Evolutionary conservation across 2,113 vertebrate genomes (phyloP), one percentile per base, ranked within the genome.

Genomic region (Channa maculata): DNA sequence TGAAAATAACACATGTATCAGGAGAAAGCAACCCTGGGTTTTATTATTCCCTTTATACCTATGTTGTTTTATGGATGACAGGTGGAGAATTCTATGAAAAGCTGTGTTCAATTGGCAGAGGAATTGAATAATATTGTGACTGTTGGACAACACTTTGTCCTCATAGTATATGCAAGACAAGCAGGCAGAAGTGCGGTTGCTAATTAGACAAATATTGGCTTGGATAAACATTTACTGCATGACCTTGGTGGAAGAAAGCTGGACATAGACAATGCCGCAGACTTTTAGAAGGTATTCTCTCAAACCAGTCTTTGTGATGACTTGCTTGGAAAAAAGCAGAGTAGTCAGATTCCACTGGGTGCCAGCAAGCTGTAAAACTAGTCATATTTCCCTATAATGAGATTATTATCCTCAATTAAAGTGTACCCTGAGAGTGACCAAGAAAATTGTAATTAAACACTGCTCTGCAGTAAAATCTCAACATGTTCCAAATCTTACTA

Each of bases 121-220:
- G 50, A 71, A 71, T 44, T n/a, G 65, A 83, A 75, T 37, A 51
- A 75, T 65, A 58, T 41, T 1, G 3, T 52, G 71, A 65, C 45
- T 9, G 10, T 41, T n/a, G 41, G 57, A 58, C 36, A 55, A 2
- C 51, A 63, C n/a, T 36, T 6, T 61, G 52, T 68, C 65, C 61
- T 77, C n/a, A 79, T 51, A 54, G 51, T 53, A 24, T 13, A 54
- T 6, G 33, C 33, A 71, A 60, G 52, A 44, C 53, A 77, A 70
- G 44, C 51, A 68, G 59, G 63, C 58, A 80, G 43, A 71, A 63
- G 45, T 34, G 39, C 3, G 60, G 43, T 43, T 75, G 70, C 81
- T 90, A 90, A 86, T 78, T 83, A 83, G 86, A 71, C 69, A 76
- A 79, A 57, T 77, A 81, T 84, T 64, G 85, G 87, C 51, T 69